A percentile compares a stretch with the other conserved stretches of the same genome.
Evolutionary conservation across 92 coral and sea anemone species (phyloP).

Genomic region (Umimayanthus chanpuru): DNA sequence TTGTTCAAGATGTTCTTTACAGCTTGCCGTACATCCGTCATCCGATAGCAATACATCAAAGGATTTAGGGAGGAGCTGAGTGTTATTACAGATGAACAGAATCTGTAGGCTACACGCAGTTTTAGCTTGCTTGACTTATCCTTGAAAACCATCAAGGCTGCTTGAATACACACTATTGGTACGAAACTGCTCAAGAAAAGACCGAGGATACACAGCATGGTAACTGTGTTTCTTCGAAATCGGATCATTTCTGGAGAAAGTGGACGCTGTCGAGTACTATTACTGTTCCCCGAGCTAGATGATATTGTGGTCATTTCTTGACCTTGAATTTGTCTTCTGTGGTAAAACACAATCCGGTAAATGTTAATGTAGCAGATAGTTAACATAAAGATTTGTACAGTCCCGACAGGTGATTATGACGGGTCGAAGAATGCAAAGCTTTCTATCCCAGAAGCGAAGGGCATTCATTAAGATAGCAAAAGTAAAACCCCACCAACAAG

Average conservation of each 20-base stretch:
- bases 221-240: not conserved
- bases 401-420: not conserved
- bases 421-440: not conserved
- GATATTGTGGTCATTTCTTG: conserved; percentile 7
- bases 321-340: not conserved
- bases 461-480: not conserved
- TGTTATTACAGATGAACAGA: not conserved
- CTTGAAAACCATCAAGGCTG: not conserved
- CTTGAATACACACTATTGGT: conserved; percentile 5
- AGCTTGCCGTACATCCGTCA: conserved; percentile 5
- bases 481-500: not conserved
- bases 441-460: not conserved
- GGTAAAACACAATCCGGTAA: not conserved
- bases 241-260: not conserved
- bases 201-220: not conserved
- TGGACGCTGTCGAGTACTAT: not conserved
- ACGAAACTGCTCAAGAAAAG: not conserved
- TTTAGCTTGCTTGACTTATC: not conserved
- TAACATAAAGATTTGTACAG: not conserved
- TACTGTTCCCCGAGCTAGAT: not conserved
- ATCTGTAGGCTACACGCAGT: conserved; percentile 10
- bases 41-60: conserved; percentile 2
- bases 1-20: not conserved
- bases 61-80: conserved; percentile 2
- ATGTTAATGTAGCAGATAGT: not conserved